Percentiles rank a stretch among this genome's conserved stretches.
Conservation (phyloP, 2,797 vertebrate species). For the Microtus californicus region DNA sequence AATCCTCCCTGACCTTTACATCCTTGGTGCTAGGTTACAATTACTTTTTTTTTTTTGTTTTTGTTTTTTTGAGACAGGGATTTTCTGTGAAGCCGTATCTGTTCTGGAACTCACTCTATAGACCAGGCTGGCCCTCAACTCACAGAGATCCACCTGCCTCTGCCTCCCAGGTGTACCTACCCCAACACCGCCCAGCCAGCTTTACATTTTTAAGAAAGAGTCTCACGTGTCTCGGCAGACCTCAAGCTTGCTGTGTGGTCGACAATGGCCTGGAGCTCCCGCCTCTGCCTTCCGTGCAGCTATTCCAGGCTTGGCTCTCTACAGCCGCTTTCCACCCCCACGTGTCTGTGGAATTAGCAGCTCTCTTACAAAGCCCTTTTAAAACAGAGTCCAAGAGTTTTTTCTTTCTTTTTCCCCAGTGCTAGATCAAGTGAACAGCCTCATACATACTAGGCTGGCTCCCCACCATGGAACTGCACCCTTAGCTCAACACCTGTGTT, state of each 20-base stretch:
- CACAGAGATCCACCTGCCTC: neutral
- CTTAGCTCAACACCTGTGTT: neutral
- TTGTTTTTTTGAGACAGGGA: neutral
- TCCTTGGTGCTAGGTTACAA: too few species aligned
- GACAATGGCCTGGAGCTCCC: neutral
- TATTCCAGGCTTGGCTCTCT: too few species aligned
- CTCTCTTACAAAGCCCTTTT: slow-evolving; percentile 18
- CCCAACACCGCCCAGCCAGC: neutral
- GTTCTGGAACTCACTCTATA: neutral
- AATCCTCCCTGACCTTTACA: neutral
- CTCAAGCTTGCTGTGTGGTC: neutral
- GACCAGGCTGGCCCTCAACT: neutral
- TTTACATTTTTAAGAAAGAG: neutral
- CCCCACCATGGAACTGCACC: neutral
- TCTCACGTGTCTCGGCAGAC: neutral
- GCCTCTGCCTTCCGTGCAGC: neutral
- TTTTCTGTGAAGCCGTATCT: neutral
- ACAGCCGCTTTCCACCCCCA: neutral
- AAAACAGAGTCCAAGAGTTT: neutral
- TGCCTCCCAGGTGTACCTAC: neutral
- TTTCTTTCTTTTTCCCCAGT: neutral
- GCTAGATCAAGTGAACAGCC: neutral
- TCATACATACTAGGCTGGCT: neutral
- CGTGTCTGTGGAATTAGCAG: slow-evolving; percentile 20
- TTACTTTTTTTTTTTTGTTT: too few species aligned